Evolutionary conservation across 2,797 vertebrate genomes (phyloP).

Genomic region (Clamator glandarius): DNA sequence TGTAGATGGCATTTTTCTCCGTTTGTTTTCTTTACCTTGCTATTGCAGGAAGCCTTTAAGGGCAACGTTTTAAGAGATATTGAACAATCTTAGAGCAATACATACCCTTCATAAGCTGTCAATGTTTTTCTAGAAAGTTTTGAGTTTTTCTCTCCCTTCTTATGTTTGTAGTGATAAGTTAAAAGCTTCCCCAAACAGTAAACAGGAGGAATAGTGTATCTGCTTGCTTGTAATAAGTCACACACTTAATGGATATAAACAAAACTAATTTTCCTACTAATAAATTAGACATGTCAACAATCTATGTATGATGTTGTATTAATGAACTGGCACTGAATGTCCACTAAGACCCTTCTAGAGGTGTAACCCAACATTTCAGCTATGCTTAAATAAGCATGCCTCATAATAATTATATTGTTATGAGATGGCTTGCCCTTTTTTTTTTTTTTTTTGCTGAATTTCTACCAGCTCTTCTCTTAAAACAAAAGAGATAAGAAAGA

Average conservation of each 20-base stretch:
- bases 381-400: rapidly evolving
- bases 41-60: not conserved
- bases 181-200: not conserved
- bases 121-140: not conserved
- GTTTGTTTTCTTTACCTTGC: not conserved
- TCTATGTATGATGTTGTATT: not conserved
- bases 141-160: not conserved
- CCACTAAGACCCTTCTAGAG: not conserved
- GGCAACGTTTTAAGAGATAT: rapidly evolving
- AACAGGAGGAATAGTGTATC: not conserved
- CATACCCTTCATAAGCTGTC: not conserved
- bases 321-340: not conserved
- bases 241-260: not conserved
- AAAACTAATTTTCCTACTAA: not conserved
- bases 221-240: not conserved
- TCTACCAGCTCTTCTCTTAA: not conserved
- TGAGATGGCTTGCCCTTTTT: not conserved
- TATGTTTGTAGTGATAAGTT: not conserved
- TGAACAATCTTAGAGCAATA: not conserved
- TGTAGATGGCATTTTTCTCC: not conserved
- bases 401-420: not conserved
- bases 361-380: not conserved
- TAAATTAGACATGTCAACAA: not conserved
- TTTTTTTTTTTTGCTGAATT: not conserved
- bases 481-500: not conserved